Evolutionary conservation across 2,797 vertebrate genomes (phyloP), one percentile per base, ranked within the genome.

Genomic region (Furcifer pardalis): DNA sequence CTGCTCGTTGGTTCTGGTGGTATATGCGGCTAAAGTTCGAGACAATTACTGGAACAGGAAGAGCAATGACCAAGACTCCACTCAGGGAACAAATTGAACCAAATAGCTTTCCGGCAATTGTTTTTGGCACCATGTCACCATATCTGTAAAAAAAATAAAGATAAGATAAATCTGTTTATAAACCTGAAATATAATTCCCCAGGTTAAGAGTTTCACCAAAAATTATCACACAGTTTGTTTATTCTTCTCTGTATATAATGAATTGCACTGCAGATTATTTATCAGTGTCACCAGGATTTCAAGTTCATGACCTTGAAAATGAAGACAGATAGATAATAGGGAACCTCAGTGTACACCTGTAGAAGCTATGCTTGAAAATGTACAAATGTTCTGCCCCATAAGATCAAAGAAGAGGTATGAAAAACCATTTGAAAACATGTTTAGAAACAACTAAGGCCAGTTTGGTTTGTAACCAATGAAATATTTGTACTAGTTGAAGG

Each of bases 1-100:
- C 98, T 0, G 98, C 96, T 15, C 98, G 95, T 94, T 99, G 98
- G 79, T 98, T 99, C 95, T 99, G 98, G 93, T 99, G 98, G 95
- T 99, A 99, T 92, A 99, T 99, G 1, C 98, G 96, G 93, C 98
- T 99, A 96, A 99, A 99, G 95, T 99, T 99, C 92, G 98, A 99
- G 59, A 99, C 98, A 46, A 99, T 99, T 90, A 99, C 98, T 0
- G 98, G 98, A 75, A 99, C 98, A 0, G 98, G 98, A 73, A 99
- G 96, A 27, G 98, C 98, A 79, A 99, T 99, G 93, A 99, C 98
- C 92, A 99, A 92, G 72, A 99, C 98, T 0, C 98, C 98, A 42
- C 98, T 99, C 90, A 99, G 95, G 0, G 98, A 99, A 68, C 98
- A 99, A 90, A 99, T 96, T 13, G 98, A 99, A 71, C 98, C 98